Percentiles rank a stretch among this genome's conserved stretches.
Evolutionary conservation across 1,140 invertebrate species (phyloP).

Genomic region (Drosophila orosa): DNA sequence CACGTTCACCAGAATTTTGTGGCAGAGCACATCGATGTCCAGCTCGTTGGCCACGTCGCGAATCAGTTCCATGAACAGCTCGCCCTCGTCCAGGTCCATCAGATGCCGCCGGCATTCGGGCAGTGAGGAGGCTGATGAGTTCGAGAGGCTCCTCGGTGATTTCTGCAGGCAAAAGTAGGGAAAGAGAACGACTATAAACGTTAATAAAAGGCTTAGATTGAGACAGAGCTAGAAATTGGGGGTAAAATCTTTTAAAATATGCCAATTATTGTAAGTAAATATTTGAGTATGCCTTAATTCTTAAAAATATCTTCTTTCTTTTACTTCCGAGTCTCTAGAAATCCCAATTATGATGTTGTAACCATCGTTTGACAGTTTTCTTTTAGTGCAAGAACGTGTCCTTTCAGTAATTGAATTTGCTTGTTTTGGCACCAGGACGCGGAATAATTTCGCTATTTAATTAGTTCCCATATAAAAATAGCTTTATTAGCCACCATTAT

Average conservation of each 20-base stretch:
- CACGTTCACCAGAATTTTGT: constrained; percentile 97
- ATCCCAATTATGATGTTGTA: background rate
- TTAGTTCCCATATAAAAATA: constrained; percentile 64
- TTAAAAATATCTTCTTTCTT: background rate
- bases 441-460: constrained; percentile 50
- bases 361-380: background rate
- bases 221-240: background rate
- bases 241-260: background rate
- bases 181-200: constrained; percentile 35
- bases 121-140: constrained; percentile 82
- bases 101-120: constrained; percentile 86
- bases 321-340: background rate
- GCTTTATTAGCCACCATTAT: constrained; percentile 49
- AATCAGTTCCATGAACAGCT: constrained; percentile 96
- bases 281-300: background rate
- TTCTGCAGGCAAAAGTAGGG: constrained; percentile 78
- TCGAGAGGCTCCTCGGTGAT: constrained; percentile 85
- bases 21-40: constrained; percentile 96
- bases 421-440: constrained; percentile 23
- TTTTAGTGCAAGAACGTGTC: constrained; percentile 6
- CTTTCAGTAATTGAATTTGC: constrained; percentile 54
- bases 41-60: constrained; percentile 96
- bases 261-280: background rate
- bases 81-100: constrained; percentile 90
- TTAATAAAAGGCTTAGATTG: constrained; percentile 67